Evolutionary conservation across 2,888 invertebrate genomes (phyloP).

Genomic region (Tiphia femorata): DNA sequence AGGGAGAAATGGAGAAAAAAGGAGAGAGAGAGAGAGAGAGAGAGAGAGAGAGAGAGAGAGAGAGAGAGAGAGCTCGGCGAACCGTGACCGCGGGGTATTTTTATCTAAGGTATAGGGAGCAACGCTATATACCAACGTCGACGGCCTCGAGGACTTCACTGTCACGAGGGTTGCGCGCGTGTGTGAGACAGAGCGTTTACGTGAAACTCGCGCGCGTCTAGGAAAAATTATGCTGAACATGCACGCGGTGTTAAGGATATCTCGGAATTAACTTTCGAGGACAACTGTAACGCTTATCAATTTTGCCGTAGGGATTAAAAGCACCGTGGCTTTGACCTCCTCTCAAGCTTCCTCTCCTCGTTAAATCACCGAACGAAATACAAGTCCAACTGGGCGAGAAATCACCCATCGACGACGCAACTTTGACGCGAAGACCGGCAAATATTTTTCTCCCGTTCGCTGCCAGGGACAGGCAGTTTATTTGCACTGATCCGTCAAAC

Average conservation of each 20-base stretch:
- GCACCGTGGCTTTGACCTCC: neutral
- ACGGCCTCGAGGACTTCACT: slow-evolving; percentile 7
- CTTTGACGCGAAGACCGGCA: slow-evolving; percentile 24
- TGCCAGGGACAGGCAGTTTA: slow-evolving; percentile 51
- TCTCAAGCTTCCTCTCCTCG: neutral
- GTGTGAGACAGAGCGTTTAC: neutral
- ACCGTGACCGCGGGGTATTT: slow-evolving; percentile 33
- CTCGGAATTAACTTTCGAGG: neutral
- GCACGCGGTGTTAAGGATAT: too few species aligned
- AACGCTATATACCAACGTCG: too few species aligned
- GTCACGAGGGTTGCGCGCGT: slow-evolving; percentile 3
- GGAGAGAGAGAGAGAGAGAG: neutral
- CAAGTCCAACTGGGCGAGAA: neutral
- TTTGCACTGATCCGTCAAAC: slow-evolving; percentile 57
- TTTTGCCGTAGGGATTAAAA: neutral
- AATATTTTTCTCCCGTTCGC: slow-evolving; percentile 47
- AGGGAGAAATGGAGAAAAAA: neutral
- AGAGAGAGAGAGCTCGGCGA: slow-evolving; percentile 6
- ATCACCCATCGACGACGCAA: slow-evolving; percentile 25
- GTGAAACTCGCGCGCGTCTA: neutral
- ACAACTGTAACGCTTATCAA: neutral
- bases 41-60: neutral
- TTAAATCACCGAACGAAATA: neutral
- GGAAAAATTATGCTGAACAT: neutral
- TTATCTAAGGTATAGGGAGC: slow-evolving; percentile 35